These are phyloP conservation scores for Eretmocerus hayati DNA, from an alignment of 2,888 invertebrate genomes.

Conservation along the genomic window DNA sequence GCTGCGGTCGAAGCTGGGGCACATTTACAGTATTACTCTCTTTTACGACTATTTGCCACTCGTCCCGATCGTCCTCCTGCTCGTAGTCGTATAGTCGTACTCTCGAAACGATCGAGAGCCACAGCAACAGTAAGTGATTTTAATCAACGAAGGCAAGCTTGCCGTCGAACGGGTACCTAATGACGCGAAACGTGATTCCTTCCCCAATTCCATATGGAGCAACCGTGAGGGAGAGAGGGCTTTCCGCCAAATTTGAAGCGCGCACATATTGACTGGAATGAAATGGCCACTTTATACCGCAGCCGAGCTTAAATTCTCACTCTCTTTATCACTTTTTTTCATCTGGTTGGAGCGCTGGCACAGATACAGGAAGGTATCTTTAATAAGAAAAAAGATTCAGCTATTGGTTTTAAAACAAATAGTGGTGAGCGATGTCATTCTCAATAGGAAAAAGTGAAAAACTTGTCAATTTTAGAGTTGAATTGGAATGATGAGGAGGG, in stretches of 20 bases:
- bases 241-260: too few species aligned
- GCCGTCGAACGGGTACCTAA: too few species aligned
- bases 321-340: background rate
- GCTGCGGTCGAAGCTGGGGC: background rate
- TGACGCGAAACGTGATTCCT: slow-evolving; percentile 10
- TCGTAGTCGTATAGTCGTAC: too few species aligned
- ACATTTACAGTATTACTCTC: too few species aligned
- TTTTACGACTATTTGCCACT: background rate
- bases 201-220: too few species aligned
- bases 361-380: slow-evolving; percentile 4
- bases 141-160: slow-evolving; percentile 8
- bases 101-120: background rate
- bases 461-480: too few species aligned
- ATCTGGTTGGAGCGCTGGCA: slow-evolving; percentile 4
- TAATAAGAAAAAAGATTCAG: slow-evolving; percentile 11
- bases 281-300: slow-evolving; percentile 12
- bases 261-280: slow-evolving; percentile 10
- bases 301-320: background rate
- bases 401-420: background rate
- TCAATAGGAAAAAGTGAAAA: too few species aligned
- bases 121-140: slow-evolving; percentile 5
- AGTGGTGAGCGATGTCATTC: too few species aligned
- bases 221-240: too few species aligned
- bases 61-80: too few species aligned
- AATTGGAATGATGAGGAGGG: too few species aligned